Evolutionary conservation across 2,888 invertebrate species (phyloP).

Genomic region (Tridacna crocea): DNA sequence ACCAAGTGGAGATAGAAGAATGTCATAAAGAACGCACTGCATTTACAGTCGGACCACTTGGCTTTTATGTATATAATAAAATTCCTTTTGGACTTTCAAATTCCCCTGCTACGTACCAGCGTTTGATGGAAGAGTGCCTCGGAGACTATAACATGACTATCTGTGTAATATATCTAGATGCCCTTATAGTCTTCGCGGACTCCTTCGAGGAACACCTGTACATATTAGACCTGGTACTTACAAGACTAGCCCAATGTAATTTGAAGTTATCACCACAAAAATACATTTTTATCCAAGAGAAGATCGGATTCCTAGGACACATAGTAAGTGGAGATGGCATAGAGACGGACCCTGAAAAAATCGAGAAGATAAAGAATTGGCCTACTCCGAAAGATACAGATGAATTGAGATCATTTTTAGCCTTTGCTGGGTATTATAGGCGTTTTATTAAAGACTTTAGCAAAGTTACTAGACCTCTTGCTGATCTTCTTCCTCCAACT

Average conservation of each 20-base stretch:
- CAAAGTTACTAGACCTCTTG: constrained; percentile 8
- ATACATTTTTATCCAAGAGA: no score
- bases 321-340: no score
- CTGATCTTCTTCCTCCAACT: constrained; percentile 18
- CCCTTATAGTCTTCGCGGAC: not conserved
- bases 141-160: constrained; percentile 8
- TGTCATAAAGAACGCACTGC: constrained; percentile 10
- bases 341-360: no score
- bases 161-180: constrained; percentile 14
- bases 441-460: constrained; percentile 11
- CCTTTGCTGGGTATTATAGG: no score
- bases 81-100: constrained; percentile 7
- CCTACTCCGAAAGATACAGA: no score
- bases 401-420: no score
- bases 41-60: constrained; percentile 14
- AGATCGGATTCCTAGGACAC: no score
- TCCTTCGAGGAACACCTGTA: not conserved
- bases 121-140: not conserved
- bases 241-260: not conserved
- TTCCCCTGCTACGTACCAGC: no score
- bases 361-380: no score
- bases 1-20: not conserved
- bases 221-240: not conserved
- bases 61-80: constrained; percentile 9
- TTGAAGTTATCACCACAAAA: not conserved